Conservation (phyloP, 2,113 vertebrate species). For the Lamprologus sp. region DNA sequence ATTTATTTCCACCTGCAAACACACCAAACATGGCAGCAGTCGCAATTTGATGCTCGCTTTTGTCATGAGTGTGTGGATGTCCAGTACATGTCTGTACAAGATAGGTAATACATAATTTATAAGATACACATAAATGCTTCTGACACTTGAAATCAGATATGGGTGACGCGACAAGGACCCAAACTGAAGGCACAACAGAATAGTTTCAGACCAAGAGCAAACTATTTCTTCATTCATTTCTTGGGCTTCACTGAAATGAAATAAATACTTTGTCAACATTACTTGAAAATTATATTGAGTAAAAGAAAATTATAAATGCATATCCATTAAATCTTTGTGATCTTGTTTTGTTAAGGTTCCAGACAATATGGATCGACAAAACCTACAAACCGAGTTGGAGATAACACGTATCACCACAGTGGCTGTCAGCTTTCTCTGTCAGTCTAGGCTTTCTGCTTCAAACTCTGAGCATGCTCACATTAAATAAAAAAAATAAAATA, state of each 20-base stretch:
- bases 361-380: neutral
- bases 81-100: neutral
- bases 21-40: neutral
- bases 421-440: neutral
- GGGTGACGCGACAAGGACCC: neutral
- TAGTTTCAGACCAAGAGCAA: conserved; percentile 13
- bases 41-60: neutral
- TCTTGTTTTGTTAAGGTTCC: neutral
- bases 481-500: fast-evolving
- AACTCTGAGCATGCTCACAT: neutral
- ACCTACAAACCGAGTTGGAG: neutral
- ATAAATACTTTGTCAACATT: neutral
- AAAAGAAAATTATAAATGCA: neutral
- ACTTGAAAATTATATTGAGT: neutral
- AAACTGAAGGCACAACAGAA: neutral
- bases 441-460: neutral
- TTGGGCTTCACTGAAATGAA: neutral
- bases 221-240: neutral
- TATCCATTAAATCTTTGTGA: neutral
- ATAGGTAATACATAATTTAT: neutral
- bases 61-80: neutral
- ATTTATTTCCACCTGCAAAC: neutral
- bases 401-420: neutral
- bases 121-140: neutral
- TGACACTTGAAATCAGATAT: neutral